Base-by-base conservation (phyloP, 2,797 vertebrate species). In the Leptatherina wallacei region DNA sequence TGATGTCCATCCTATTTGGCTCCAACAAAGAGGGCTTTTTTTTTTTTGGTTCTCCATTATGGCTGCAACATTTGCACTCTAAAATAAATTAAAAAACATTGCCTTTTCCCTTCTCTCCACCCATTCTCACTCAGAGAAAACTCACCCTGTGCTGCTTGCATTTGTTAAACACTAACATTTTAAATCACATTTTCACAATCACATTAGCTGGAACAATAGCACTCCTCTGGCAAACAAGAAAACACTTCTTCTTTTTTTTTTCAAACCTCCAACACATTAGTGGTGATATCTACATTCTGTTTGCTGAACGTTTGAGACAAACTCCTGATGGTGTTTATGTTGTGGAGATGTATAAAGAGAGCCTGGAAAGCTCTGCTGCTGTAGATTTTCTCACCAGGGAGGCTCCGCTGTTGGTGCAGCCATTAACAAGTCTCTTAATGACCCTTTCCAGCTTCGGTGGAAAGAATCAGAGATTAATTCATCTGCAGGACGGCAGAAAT, bases 141-240 rank as follows among this genome's bases (percentile, higher is more conserved):
- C 42, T 44, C 16, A 20, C 16, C 18, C 16, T 44, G 42, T 20
- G 18, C 10, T 1, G 22, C 36, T 36, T 35, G 51, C 54, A 38
- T 72, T 65, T 68, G 20, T 80, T 76, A 65, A 80, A 73, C 65
- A 78, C 74, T 73, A 77, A 77, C 70, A 9, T 11, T 18, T 22
- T 22, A 20, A 55, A 73, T 65, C 65, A 27, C 52, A 44, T n/a
- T 24, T 58, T 6, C 65, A 40, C 13, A 69, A 69, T 29, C 52
- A 6, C 70, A 58, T 18, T 12, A 59, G 49, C 65, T 32, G 16
- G 18, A 20, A 20, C 16, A 44, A 44, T 44, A 44, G 42, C 18
- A 7, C 42, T 18, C 18, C 18, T 20, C 42, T 44, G 22, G 47
- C 47, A 22, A 51, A 51, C 2, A 22, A 22, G 18, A 22, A 49